phyloP scores from a whole-genome alignment of 2,797 vertebrate species.

The Pygocentrus nattereri region DNA sequence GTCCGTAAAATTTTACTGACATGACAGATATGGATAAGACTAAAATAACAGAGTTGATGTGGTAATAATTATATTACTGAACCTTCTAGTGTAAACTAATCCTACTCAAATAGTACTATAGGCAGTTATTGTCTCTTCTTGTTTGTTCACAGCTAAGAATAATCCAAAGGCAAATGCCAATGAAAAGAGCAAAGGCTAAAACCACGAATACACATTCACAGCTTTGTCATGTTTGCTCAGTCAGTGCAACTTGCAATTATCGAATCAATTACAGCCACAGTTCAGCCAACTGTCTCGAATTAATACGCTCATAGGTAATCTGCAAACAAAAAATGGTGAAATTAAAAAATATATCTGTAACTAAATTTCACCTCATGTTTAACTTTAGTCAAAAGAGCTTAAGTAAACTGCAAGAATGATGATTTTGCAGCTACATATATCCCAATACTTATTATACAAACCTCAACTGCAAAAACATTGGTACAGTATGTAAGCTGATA shows the following conservation, averaged over 20 bases:
- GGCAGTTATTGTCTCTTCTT: background rate
- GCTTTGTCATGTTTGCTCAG: background rate
- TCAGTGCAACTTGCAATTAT: background rate
- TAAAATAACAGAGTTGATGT: background rate
- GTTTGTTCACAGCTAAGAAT: background rate
- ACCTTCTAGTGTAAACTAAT: background rate
- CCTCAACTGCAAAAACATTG: no score
- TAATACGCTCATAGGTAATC: background rate
- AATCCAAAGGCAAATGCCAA: background rate
- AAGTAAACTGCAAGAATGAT: no score
- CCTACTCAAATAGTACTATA: background rate
- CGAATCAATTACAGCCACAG: background rate
- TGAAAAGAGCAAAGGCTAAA: background rate
- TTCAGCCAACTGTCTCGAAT: background rate
- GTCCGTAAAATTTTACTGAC: no score
- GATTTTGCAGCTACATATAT: no score
- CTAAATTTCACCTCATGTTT: no score
- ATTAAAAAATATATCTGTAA: no score
- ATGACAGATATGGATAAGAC: background rate
- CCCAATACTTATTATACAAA: no score
- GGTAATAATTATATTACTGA: background rate
- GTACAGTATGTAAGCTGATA: no score
- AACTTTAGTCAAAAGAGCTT: no score
- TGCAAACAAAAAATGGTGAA: background rate
- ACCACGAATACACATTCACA: background rate